Percentiles rank a stretch among this genome's conserved stretches.
Evolutionary conservation across 2,888 invertebrate genomes (phyloP).

Genomic region (Caenorhabditis sp.): DNA sequence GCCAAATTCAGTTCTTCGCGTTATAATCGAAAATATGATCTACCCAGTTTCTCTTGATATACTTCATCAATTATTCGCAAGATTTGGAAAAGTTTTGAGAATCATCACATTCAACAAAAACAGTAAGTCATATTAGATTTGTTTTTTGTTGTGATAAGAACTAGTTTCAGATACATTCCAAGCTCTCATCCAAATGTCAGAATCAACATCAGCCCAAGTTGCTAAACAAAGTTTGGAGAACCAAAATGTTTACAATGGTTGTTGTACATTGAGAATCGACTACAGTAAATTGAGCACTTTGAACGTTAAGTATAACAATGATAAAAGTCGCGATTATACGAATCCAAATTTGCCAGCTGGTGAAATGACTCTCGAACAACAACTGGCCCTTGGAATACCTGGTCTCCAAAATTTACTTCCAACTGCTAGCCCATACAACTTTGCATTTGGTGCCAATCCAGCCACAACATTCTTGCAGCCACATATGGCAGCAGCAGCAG

Average conservation of each 20-base stretch:
- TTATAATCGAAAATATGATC: slow-evolving; percentile 97
- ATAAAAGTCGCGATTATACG: slow-evolving; percentile 98
- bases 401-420: slow-evolving; percentile 47
- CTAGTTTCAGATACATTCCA: slow-evolving; percentile 83
- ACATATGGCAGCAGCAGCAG: slow-evolving; percentile 27
- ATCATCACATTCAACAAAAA: slow-evolving; percentile 99
- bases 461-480: slow-evolving; percentile 45
- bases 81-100: slow-evolving; percentile 97
- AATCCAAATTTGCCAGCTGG: slow-evolving; percentile 96
- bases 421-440: slow-evolving; percentile 46
- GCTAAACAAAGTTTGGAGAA: slow-evolving; percentile 97
- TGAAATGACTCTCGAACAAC: slow-evolving; percentile 75
- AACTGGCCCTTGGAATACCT: slow-evolving; percentile 53
- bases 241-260: slow-evolving; percentile 89
- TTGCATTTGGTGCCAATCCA: slow-evolving; percentile 48
- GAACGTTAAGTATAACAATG: slow-evolving; percentile 99
- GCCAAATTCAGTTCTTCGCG: slow-evolving; percentile 84
- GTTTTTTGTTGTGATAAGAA: not conserved
- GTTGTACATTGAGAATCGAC: slow-evolving; percentile 92
- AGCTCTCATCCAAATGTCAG: slow-evolving; percentile 98
- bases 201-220: slow-evolving; percentile 93
- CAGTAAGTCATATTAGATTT: slow-evolving; percentile 78
- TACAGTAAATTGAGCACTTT: slow-evolving; percentile 89
- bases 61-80: slow-evolving; percentile 90
- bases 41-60: slow-evolving; percentile 98